A percentile compares a stretch with the other conserved stretches of the same genome.
Evolutionary conservation across 2,888 invertebrate genomes (phyloP).

Genomic region (Helobdella robusta): DNA sequence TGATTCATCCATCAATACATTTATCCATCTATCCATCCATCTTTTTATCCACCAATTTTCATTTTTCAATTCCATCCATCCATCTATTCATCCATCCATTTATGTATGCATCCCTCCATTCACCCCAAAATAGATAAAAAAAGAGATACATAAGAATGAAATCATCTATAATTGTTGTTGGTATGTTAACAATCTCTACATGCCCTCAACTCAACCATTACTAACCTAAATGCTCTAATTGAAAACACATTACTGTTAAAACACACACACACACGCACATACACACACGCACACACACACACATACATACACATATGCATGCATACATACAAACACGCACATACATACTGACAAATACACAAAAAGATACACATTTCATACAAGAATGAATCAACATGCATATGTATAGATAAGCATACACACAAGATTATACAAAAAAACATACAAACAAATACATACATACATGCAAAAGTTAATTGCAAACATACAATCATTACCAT

Average conservation of each 20-base stretch:
- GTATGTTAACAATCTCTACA: too few species aligned
- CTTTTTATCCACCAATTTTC: too few species aligned
- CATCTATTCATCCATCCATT: too few species aligned
- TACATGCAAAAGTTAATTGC: neutral
- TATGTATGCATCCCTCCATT: too few species aligned
- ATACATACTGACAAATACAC: constrained; percentile 2
- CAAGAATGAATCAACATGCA: constrained; percentile 9
- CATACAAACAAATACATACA: constrained; percentile 2
- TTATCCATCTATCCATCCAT: too few species aligned
- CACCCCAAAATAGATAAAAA: neutral
- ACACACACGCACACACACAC: constrained; percentile 19
- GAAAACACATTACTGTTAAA: neutral
- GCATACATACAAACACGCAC: constrained; percentile 19
- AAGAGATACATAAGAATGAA: constrained; percentile 3
- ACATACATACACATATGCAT: constrained; percentile 11
- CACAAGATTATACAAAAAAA: neutral
- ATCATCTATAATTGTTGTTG: too few species aligned
- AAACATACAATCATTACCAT: constrained; percentile 8
- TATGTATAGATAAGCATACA: constrained; percentile 16
- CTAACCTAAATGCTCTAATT: too few species aligned
- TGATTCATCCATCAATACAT: too few species aligned
- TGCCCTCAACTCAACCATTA: too few species aligned
- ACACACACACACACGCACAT: constrained; percentile 19
- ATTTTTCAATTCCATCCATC: too few species aligned
- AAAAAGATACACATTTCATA: neutral